A percentile compares a stretch with the other conserved stretches of the same genome.
Evolutionary conservation across 2,888 invertebrate genomes (phyloP).

Genomic region (Nomada fabriciana): DNA sequence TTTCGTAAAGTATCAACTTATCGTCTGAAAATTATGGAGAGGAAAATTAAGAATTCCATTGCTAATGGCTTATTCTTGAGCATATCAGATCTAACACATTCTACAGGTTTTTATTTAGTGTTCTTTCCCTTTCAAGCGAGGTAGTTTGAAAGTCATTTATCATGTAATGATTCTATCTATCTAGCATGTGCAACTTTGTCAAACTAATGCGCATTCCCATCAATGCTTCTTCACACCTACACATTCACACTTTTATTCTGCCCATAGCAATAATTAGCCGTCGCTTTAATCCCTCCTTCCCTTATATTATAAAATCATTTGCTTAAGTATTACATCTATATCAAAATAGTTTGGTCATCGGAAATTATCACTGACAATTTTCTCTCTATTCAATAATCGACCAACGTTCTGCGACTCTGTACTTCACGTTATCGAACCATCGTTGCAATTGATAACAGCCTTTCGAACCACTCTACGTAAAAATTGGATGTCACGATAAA

Average conservation of each 20-base stretch:
- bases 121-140: not conserved
- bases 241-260: not conserved
- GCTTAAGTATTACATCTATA: too few relatives aligned
- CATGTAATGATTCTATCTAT: not conserved
- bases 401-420: not conserved
- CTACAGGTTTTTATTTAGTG: not conserved
- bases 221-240: not conserved
- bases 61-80: not conserved
- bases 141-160: not conserved
- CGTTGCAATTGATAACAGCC: constrained; percentile 41
- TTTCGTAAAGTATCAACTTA: too few relatives aligned
- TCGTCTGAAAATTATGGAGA: too few relatives aligned
- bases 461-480: constrained; percentile 43
- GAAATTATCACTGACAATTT: not conserved
- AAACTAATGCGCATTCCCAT: not conserved
- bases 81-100: not conserved
- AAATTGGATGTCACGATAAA: constrained; percentile 42
- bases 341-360: too few relatives aligned
- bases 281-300: not conserved
- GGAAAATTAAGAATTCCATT: too few relatives aligned
- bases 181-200: not conserved
- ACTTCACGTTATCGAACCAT: constrained; percentile 26
- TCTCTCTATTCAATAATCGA: not conserved
- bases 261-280: too few relatives aligned
- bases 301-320: too few relatives aligned